phyloP scores from a whole-genome alignment of 2,113 vertebrate species.

The Pseudorhombus dupliciocellatus region DNA sequence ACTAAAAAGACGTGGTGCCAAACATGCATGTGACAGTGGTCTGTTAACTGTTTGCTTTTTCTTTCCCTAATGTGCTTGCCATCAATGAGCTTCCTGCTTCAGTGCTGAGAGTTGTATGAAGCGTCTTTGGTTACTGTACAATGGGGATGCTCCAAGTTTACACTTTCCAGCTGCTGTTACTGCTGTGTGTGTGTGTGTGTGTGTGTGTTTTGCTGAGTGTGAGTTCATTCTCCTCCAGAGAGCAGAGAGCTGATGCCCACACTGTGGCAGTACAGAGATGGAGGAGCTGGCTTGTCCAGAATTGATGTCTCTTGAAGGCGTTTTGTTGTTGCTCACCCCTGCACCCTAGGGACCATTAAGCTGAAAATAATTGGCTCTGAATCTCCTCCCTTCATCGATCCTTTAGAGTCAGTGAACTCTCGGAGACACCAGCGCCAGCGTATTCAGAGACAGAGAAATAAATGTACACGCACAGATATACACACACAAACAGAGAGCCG shows the following conservation, averaged over 20 bases:
- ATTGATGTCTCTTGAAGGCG: constrained; percentile 81
- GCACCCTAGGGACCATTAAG: constrained; percentile 85
- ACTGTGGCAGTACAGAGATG: constrained; percentile 60
- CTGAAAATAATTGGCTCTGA: constrained; percentile 87
- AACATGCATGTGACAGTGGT: neutral
- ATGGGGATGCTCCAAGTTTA: constrained; percentile 25
- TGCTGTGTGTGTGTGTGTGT: constrained; percentile 25
- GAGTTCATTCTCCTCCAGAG: constrained; percentile 60
- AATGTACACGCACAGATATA: constrained; percentile 28
- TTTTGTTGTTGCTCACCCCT: constrained; percentile 83
- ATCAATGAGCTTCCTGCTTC: constrained; percentile 49
- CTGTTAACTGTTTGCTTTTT: neutral
- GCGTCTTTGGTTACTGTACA: constrained; percentile 37
- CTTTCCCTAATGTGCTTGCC: constrained; percentile 55
- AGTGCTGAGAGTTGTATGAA: constrained; percentile 40
- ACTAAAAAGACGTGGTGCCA: neutral
- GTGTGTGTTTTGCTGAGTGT: constrained; percentile 1
- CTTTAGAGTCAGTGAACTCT: constrained; percentile 84
- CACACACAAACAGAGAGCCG: constrained; percentile 25
- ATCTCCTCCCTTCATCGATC: constrained; percentile 85
- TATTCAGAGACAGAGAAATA: constrained; percentile 59
- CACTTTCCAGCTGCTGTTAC: constrained; percentile 61
- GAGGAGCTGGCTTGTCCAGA: constrained; percentile 80
- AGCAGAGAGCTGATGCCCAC: constrained; percentile 66
- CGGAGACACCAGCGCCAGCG: constrained; percentile 62